Conservation (phyloP, 2,888 invertebrate genomes). For the Heliconius ethilla region DNA sequence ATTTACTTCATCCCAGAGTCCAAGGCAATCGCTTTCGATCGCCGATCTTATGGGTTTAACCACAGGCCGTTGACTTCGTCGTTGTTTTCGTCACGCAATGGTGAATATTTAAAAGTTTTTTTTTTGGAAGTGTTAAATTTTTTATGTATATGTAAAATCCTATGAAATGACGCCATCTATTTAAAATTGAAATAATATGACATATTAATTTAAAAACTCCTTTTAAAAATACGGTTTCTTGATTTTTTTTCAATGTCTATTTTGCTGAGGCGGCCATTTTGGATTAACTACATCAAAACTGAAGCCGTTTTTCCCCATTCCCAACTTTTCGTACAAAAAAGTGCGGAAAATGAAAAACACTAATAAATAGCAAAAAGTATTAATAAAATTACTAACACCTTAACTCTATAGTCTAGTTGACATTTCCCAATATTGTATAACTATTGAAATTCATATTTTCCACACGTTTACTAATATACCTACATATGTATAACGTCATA, state of each 20-base stretch:
- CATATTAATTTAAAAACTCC: too few species aligned
- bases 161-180: neutral
- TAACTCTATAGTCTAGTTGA: neutral
- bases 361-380: too few species aligned
- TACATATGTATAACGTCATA: slow-evolving; percentile 8
- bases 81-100: neutral
- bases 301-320: neutral
- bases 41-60: neutral
- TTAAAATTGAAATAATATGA: too few species aligned
- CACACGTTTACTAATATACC: slow-evolving; percentile 8
- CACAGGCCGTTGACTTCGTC: neutral
- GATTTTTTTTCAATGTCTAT: too few species aligned
- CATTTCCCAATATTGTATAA: slow-evolving; percentile 6
- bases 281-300: too few species aligned
- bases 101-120: neutral
- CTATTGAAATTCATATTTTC: slow-evolving; percentile 28
- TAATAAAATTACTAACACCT: too few species aligned
- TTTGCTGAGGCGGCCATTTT: too few species aligned
- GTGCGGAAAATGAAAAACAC: too few species aligned
- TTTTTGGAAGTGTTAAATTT: neutral
- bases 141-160: neutral
- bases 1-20: neutral
- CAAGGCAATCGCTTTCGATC: neutral
- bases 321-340: neutral
- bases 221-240: too few species aligned